Evolutionary conservation across 2,113 vertebrate species (phyloP), one percentile per base, ranked within the genome.

Genomic region (Nerophis ophidion): DNA sequence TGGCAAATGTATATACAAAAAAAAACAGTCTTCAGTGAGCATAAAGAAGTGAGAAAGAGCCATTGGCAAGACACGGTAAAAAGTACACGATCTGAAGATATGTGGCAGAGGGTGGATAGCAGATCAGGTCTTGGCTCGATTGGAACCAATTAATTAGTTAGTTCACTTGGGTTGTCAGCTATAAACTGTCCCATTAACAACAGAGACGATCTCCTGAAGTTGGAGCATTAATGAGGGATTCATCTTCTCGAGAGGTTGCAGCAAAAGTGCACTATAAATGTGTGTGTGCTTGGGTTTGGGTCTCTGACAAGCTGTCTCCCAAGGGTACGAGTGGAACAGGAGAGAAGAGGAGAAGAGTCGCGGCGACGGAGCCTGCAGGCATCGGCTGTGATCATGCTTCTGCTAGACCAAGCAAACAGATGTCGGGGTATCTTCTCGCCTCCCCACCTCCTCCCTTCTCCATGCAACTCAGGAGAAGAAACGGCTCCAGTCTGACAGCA

Each of bases 111-210:
- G 66, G 40, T 26, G 72, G 65, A 75, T 73, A 67, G 77, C 83
- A 86, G 86, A 88, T 88, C 88, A 85, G 79, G 70, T 76, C 78
- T 77, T 12, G 50, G 84, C 79, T 86, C 82, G 82, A 76, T 55
- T 86, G 86, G 83, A 89, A 85, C 86, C 85, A 88, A 91, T 91
- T 90, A 90, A 90, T 90, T 83, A 87, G 61, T 57, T 48, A 34
- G 66, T 63, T 63, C 35, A 48, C 61, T 42, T 71, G 70, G 79
- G 56, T 74, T 64, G 72, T 68, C 59, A 59, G 55, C 74, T 76
- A 66, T 76, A 75, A 79, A 75, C 67, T 81, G 75, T 77, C 70
- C 79, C 48, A 55, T 81, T 84, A 84, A 84, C 66, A 74, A 65
- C 69, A 72, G 42, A 71, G 60, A 70, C 35, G 12, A 68, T 51